Conservation (phyloP, 1,140 invertebrate genomes). For the Zaprionus africanus region DNA sequence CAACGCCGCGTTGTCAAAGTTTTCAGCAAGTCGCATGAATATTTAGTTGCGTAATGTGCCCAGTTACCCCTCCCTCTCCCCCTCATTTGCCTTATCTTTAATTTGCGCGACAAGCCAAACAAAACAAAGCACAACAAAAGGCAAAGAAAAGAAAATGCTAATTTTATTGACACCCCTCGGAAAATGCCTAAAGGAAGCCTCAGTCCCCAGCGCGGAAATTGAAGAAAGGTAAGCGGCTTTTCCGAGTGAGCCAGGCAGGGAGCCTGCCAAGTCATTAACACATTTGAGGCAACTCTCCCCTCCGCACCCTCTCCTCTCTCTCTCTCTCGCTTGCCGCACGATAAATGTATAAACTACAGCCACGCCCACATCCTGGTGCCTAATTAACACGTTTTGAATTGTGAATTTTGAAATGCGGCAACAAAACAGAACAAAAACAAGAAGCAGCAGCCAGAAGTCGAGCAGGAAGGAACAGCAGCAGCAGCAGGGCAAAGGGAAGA, state of each 20-base stretch:
- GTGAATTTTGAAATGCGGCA: slow-evolving; percentile 77
- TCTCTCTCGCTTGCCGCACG: neutral
- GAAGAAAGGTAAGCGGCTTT: slow-evolving; percentile 57
- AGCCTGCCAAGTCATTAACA: slow-evolving; percentile 70
- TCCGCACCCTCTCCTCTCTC: neutral
- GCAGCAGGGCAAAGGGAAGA: neutral
- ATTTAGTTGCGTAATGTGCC: slow-evolving; percentile 77
- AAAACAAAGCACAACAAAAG: slow-evolving; percentile 55
- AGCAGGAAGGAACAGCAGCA: neutral
- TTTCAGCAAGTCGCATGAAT: slow-evolving; percentile 70
- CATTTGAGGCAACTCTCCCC: slow-evolving; percentile 52
- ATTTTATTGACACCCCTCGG: slow-evolving; percentile 75
- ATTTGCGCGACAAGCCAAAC: slow-evolving; percentile 72
- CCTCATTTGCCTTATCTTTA: slow-evolving; percentile 46
- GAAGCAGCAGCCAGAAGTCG: slow-evolving; percentile 27
- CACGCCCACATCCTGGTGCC: slow-evolving; percentile 55
- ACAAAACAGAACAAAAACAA: slow-evolving; percentile 21
- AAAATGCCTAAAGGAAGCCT: slow-evolving; percentile 34
- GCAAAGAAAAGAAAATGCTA: slow-evolving; percentile 72
- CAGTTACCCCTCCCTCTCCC: slow-evolving; percentile 1
- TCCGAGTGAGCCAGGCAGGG: neutral
- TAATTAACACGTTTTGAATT: slow-evolving; percentile 83
- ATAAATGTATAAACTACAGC: slow-evolving; percentile 31
- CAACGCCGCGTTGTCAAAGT: slow-evolving; percentile 31
- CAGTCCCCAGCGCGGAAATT: slow-evolving; percentile 60